Conservation (phyloP, 1,140 invertebrate genomes). For the Belonocnema kinseyi region DNA sequence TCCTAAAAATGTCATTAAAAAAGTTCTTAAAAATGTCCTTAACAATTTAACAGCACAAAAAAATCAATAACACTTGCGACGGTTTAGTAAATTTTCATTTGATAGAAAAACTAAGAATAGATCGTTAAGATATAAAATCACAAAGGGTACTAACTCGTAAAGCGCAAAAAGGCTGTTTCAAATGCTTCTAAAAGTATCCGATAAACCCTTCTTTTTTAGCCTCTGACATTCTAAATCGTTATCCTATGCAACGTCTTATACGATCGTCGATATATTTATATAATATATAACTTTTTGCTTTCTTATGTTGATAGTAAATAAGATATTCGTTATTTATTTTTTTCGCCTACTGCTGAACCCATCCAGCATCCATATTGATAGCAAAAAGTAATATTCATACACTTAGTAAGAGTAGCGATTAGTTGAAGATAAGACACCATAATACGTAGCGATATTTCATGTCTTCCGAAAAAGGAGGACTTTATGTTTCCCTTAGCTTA, state of each 20-base stretch:
- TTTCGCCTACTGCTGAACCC: slow-evolving; percentile 38
- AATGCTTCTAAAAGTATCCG: slow-evolving; percentile 14
- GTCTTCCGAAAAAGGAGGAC: slow-evolving; percentile 43
- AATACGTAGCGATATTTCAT: slow-evolving; percentile 67
- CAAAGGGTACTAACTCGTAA: slow-evolving; percentile 17
- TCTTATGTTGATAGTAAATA: slow-evolving; percentile 49
- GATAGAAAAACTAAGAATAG: slow-evolving; percentile 35
- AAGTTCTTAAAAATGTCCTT: too few species aligned
- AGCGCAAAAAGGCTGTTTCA: slow-evolving; percentile 37
- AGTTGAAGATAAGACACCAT: slow-evolving; percentile 69
- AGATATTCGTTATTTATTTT: slow-evolving; percentile 46
- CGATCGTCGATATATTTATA: slow-evolving; percentile 40
- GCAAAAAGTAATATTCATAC: slow-evolving; percentile 63
- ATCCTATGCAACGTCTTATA: slow-evolving; percentile 41
- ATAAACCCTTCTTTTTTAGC: slow-evolving; percentile 39
- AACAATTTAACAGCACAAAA: slow-evolving; percentile 11
- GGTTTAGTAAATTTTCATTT: neutral
- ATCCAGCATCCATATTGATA: slow-evolving; percentile 35
- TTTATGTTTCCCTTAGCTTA: slow-evolving; percentile 33
- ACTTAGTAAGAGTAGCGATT: slow-evolving; percentile 66
- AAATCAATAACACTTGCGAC: neutral
- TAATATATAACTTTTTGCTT: slow-evolving; percentile 44
- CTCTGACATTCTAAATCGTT: slow-evolving; percentile 46
- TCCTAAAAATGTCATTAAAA: neutral
- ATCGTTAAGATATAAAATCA: slow-evolving; percentile 41